These are phyloP conservation scores for Aplysia californica DNA, from an alignment of 1,140 invertebrate species.

Conservation along the genomic window DNA sequence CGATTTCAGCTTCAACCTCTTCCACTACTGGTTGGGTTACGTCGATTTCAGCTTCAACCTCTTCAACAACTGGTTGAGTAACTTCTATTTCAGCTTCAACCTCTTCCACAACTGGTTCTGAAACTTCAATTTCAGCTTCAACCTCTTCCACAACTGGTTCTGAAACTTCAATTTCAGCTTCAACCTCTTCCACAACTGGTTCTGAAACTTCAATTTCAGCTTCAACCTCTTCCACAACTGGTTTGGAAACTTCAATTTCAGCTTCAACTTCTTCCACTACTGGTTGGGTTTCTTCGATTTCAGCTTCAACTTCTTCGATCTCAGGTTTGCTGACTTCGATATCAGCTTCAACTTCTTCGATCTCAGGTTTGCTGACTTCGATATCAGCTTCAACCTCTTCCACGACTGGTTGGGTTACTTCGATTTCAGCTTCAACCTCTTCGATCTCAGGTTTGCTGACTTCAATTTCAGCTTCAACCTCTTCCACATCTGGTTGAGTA, in stretches of 20 bases:
- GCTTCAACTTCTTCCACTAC: constrained; percentile 8
- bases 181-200: background rate
- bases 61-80: background rate
- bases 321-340: too few species aligned
- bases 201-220: background rate
- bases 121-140: too few species aligned
- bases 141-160: background rate
- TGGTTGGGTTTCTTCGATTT: background rate
- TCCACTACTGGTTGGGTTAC: background rate
- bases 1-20: background rate
- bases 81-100: background rate
- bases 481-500: background rate
- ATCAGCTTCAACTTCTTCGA: constrained; percentile 15
- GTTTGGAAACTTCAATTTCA: too few species aligned
- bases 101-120: background rate
- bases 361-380: background rate
- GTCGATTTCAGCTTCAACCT: too few species aligned
- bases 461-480: background rate
- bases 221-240: background rate
- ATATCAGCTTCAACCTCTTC: background rate
- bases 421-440: constrained; percentile 19
- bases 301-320: background rate
- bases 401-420: background rate
- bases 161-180: too few species aligned
- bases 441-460: background rate